These are phyloP conservation scores for Ia io DNA, from an alignment of 2,113 vertebrate genomes.

Conservation along the genomic window DNA sequence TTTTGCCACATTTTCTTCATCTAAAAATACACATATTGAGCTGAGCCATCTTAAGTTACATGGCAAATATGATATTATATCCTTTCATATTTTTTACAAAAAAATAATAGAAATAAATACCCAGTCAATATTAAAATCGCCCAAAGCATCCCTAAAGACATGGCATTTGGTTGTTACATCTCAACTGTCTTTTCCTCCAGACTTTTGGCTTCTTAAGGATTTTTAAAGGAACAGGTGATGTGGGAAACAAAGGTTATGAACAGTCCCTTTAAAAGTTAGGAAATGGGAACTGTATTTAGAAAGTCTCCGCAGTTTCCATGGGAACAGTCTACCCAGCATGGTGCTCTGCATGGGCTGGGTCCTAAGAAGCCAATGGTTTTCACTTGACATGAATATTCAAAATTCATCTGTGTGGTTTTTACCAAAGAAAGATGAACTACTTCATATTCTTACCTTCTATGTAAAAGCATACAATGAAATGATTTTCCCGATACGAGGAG, in stretches of 20 bases:
- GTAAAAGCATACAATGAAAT: background rate
- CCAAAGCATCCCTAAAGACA: background rate
- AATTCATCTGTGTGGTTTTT: background rate
- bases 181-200: background rate
- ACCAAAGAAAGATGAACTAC: background rate
- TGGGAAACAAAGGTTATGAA: background rate
- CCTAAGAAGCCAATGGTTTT: background rate
- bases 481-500: background rate
- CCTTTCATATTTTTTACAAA: background rate
- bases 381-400: slow-evolving; percentile 5
- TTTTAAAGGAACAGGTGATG: background rate
- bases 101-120: background rate
- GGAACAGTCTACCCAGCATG: background rate
- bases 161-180: background rate
- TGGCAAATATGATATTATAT: background rate
- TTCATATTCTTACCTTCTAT: background rate
- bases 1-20: background rate
- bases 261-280: background rate
- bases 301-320: background rate
- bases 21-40: slow-evolving; percentile 7
- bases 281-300: background rate
- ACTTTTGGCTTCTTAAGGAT: background rate
- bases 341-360: background rate
- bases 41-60: background rate
- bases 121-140: background rate